Evolutionary conservation across 2,113 vertebrate species (phyloP), one percentile per base, ranked within the genome.

Genomic region (Dasyurus viverrinus): DNA sequence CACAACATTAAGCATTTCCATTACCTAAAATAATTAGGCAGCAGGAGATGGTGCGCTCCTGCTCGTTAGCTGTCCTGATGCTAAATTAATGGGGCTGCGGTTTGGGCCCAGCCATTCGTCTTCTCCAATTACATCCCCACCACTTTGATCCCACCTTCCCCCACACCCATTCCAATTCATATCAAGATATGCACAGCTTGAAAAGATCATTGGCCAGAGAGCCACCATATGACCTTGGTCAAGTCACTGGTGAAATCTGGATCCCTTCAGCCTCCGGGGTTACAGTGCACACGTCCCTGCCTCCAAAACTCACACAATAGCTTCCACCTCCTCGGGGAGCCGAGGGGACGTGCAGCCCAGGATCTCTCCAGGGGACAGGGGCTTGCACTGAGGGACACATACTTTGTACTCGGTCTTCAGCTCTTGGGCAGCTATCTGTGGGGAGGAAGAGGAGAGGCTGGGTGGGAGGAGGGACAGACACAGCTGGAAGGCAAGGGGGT

Each of bases 301-400:
- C 98, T 96, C 92, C 68, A 42, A n/a, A 91, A 98, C 99, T 99
- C 97, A 99, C 99, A 99, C 98, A 11, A 99, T 97, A 92, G 99
- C 99, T 0, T 99, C 98, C 0, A 99, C 99, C 24, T 99, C 97
- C 94, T 98, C 98, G 12, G 99, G 94, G 25, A 99, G 98, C 53
- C 96, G 98, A 22, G 99, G 99, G 0, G 99, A 99, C 0, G 99
- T 99, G 91, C 99, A 99, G 96, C 99, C 99, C 96, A 99, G 97
- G 96, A 99, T 99, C 98, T 99, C 99, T 30, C 99, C 99, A 0
- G 99, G 99, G n/a, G 99, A 99, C 95, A 99, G 98, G 0, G 99
- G 99, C 76, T 99, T 99, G 98, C 99, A 99, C 98, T 99, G 99
- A 52, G 99, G 99, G 46, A 99, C 98, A 52, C 98, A 97, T 97